Evolutionary conservation across 2,888 invertebrate species (phyloP).

Genomic region (Brachyopa scutellaris): DNA sequence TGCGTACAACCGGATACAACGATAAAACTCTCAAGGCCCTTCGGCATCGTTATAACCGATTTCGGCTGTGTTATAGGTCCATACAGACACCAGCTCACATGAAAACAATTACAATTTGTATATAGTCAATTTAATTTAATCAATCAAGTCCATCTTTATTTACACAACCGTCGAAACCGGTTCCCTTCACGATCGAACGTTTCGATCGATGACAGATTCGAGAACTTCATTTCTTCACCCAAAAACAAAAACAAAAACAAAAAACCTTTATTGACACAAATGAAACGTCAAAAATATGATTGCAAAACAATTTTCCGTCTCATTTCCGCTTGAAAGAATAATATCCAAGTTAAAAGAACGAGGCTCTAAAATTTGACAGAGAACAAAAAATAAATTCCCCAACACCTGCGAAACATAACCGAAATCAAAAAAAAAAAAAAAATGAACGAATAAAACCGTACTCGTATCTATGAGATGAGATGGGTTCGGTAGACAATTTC

Average conservation of each 20-base stretch:
- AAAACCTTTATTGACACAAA: conserved; percentile 17
- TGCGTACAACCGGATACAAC: too few species aligned
- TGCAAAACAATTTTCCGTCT: neutral
- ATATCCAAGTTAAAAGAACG: neutral
- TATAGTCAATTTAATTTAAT: neutral
- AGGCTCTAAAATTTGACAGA: neutral
- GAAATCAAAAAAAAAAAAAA: conserved; percentile 38
- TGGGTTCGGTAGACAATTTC: conserved; percentile 51
- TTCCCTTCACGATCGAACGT: neutral
- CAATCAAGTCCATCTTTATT: neutral
- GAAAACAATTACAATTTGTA: conserved; percentile 5
- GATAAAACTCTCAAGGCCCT: too few species aligned
- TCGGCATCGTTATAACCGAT: too few species aligned
- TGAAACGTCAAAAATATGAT: conserved; percentile 1
- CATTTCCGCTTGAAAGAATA: neutral
- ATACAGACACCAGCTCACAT: too few species aligned
- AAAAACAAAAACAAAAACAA: neutral
- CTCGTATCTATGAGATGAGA: conserved; percentile 14
- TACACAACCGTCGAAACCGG: neutral
- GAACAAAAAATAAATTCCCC: neutral
- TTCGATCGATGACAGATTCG: neutral
- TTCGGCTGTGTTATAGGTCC: too few species aligned
- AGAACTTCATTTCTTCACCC: neutral
- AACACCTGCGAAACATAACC: conserved; percentile 39
- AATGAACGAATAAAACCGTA: neutral